Percentiles rank a stretch among this genome's conserved stretches.
Conservation (phyloP, 1,140 invertebrate genomes). For the Branchinecta lindahli region DNA sequence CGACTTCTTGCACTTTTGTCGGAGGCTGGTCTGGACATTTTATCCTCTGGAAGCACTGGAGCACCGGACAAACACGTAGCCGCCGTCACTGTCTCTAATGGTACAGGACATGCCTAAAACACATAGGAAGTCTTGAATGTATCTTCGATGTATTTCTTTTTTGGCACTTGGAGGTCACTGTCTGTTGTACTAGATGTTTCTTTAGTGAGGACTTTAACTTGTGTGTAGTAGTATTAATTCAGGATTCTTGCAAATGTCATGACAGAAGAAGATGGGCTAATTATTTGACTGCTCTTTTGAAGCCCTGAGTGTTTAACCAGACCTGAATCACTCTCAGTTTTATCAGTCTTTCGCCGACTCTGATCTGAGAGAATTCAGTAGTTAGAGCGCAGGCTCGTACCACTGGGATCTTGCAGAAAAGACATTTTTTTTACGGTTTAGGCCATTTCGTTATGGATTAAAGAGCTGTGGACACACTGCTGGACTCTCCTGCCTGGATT, state of each 20-base stretch:
- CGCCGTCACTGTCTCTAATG: not conserved
- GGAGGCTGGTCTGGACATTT: not conserved
- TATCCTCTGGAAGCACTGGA: not conserved
- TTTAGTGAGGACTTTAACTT: conserved; percentile 2
- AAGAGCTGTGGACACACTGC: too few relatives aligned
- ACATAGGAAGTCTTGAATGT: too few relatives aligned
- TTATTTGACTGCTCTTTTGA: not conserved
- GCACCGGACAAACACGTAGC: not conserved
- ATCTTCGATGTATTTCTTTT: not conserved
- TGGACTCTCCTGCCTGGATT: too few relatives aligned
- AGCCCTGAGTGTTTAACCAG: not conserved
- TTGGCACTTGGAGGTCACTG: not conserved
- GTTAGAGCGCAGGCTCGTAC: not conserved
- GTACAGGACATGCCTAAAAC: not conserved
- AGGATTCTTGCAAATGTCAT: not conserved
- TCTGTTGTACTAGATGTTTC: not conserved
- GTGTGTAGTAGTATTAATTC: not conserved
- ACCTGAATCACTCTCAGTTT: not conserved
- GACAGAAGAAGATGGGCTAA: too few relatives aligned
- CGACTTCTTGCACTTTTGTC: not conserved
- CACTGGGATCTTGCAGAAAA: not conserved
- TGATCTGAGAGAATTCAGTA: not conserved
- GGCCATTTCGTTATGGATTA: too few relatives aligned
- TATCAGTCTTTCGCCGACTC: not conserved
- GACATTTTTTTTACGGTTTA: too few relatives aligned